Base-by-base conservation (phyloP, 2,797 vertebrate genomes). In the Alosa sapidissima region DNA sequence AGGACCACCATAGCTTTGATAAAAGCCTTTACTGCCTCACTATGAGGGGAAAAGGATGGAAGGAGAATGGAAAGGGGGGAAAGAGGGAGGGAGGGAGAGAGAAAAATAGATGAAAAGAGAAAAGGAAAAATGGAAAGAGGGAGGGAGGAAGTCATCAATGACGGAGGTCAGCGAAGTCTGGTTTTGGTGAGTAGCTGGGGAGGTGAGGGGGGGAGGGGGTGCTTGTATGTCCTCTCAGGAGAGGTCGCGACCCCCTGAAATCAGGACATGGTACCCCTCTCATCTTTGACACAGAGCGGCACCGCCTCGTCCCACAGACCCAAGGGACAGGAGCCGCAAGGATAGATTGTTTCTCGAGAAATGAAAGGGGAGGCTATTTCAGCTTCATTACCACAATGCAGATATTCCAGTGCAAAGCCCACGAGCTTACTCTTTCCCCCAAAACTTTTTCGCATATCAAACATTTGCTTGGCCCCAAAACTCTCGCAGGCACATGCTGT, bases 171-270 rank as follows among this genome's bases (percentile, higher is more conserved):
- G 14, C 47, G 72, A 19, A 47, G 72, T 78, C 72, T 78, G 65
- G 33, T 72, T 65, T 72, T 36, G 65, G 33, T 36, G 28, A 72
- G 65, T 72, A 72, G 33, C 14, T 72, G 33, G 33, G n/a, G 58
- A 62, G 58, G 21, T 24, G 58, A 3, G 52, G 2, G n/a, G 58
- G 2, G 58, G 58, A 6, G 58, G 58, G 6, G 5, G 58, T 24
- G 21, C 81, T 51, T 83, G 83, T 86, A 87, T 84, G 84, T 83
- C 81, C 88, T 90, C 81, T 91, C 89, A 88, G 87, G 83, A 41
- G 6, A 81, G 89, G 88, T 92, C 87, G 0, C 48, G 90, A 89
- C 88, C 92, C 90, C 85, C 85, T 84, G 1, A 41, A 86, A 86
- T 86, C 86, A 72, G 84, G 47, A 48, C 85, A 84, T 54, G 72